A percentile compares a stretch with the other conserved stretches of the same genome.
Conservation (phyloP, 2,888 invertebrate genomes). For the Leptopilina syphax region DNA sequence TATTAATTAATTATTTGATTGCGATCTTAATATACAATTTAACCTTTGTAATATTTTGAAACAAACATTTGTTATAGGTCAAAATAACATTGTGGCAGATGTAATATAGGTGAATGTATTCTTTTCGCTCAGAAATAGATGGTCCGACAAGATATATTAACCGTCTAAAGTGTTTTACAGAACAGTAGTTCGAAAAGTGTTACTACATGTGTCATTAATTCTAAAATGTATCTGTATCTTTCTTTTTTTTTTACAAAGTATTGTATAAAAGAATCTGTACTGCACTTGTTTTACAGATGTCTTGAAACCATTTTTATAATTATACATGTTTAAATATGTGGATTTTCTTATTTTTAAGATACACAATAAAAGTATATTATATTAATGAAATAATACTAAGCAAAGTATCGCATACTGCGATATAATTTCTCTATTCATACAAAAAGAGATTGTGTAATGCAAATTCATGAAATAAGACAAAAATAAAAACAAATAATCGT, state of each 20-base stretch:
- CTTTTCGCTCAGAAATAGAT: constrained; percentile 23
- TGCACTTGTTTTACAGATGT: constrained; percentile 15
- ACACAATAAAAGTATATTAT: constrained; percentile 11
- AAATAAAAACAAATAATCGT: constrained; percentile 7
- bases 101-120: constrained; percentile 7
- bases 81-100: constrained; percentile 16
- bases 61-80: neutral
- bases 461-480: neutral
- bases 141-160: constrained; percentile 13
- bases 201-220: constrained; percentile 29
- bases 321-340: constrained; percentile 14
- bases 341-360: constrained; percentile 16
- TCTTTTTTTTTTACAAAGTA: constrained; percentile 14
- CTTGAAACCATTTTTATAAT: constrained; percentile 19
- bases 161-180: constrained; percentile 11
- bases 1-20: no score
- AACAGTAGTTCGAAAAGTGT: constrained; percentile 16
- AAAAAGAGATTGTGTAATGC: constrained; percentile 9
- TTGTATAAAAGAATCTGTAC: constrained; percentile 16
- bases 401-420: neutral
- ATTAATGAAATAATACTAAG: constrained; percentile 1
- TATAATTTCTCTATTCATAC: neutral
- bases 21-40: no score
- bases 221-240: constrained; percentile 27
- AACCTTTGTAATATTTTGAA: neutral